A percentile compares a stretch with the other conserved stretches of the same genome.
Evolutionary conservation across 2,113 vertebrate species (phyloP).

Genomic region (Carassius auratus): DNA sequence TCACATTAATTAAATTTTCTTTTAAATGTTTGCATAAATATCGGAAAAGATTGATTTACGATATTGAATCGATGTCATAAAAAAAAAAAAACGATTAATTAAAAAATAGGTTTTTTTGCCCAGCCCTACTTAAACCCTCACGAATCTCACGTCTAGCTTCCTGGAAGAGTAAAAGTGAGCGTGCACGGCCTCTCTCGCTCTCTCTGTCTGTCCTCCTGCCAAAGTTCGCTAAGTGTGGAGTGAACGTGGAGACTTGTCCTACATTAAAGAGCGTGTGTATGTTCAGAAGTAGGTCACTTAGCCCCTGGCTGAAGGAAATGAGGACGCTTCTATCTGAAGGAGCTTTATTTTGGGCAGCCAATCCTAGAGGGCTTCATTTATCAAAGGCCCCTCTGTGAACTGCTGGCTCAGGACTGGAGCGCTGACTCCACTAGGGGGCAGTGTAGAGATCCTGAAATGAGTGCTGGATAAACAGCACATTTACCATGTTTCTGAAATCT

Average conservation of each 20-base stretch:
- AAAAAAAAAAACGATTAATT: too few relatives aligned
- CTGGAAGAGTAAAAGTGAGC: background rate
- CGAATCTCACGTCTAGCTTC: background rate
- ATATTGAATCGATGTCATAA: too few relatives aligned
- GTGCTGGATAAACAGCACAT: background rate
- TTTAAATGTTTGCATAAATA: too few relatives aligned
- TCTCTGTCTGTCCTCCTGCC: background rate
- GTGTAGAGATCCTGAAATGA: background rate
- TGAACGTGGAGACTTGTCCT: constrained; percentile 49
- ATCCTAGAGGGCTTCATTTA: constrained; percentile 77
- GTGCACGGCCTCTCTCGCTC: background rate
- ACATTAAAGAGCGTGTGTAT: constrained; percentile 53
- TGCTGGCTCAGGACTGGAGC: constrained; percentile 50
- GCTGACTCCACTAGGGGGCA: constrained; percentile 2
- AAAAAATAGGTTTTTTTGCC: too few relatives aligned
- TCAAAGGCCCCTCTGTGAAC: constrained; percentile 60
- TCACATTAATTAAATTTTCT: too few relatives aligned
- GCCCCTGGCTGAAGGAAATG: constrained; percentile 72
- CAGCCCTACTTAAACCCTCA: background rate
- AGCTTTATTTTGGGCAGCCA: constrained; percentile 77
- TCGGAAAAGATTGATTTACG: too few relatives aligned
- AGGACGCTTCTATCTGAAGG: constrained; percentile 77
- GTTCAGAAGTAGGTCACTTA: constrained; percentile 61
- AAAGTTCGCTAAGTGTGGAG: constrained; percentile 31
- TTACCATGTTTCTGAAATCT: constrained; percentile 13